Conservation (phyloP, 2,113 vertebrate species). For the Oreochromis aureus region DNA sequence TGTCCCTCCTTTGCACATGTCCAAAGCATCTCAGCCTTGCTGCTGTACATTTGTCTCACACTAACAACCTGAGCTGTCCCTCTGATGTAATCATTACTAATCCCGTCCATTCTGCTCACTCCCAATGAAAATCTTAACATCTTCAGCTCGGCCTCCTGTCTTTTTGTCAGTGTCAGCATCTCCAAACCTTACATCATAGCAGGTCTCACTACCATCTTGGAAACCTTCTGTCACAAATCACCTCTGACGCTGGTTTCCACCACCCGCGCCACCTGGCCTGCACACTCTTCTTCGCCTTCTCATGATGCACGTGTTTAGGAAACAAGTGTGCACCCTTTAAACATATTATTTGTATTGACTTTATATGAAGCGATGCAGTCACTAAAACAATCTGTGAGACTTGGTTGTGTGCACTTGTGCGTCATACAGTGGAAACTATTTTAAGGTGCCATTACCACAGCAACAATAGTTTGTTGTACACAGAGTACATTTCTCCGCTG, state of each 20-base stretch:
- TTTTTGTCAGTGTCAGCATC: background rate
- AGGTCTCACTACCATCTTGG: background rate
- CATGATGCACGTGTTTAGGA: rapidly evolving
- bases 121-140: background rate
- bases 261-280: background rate
- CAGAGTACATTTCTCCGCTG: background rate
- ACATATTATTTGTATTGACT: background rate
- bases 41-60: background rate
- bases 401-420: background rate
- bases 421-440: background rate
- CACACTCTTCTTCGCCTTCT: background rate
- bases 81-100: background rate
- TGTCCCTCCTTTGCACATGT: background rate
- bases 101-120: background rate
- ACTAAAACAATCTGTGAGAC: background rate
- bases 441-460: background rate
- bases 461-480: background rate
- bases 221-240: background rate
- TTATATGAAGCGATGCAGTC: rapidly evolving
- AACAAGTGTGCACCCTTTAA: background rate
- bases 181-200: background rate
- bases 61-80: background rate
- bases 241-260: background rate
- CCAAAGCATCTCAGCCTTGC: background rate
- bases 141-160: background rate